Evolutionary conservation across 1,140 invertebrate genomes (phyloP).

Genomic region (Phymastichus coffea): DNA sequence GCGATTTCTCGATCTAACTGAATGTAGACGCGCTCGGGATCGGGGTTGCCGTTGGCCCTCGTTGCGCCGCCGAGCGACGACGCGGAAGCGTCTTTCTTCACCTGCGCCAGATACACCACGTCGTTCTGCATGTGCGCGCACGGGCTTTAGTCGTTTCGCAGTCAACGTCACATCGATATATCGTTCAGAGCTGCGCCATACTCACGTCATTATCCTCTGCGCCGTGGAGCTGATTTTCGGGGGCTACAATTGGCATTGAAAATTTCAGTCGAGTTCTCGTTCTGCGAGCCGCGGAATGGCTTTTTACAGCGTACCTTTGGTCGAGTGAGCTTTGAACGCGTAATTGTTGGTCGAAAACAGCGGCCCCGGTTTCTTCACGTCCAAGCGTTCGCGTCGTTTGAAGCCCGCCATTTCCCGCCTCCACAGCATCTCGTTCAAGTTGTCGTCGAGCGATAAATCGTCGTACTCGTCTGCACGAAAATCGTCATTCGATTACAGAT

Average conservation of each 20-base stretch:
- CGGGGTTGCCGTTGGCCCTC: constrained; percentile 62
- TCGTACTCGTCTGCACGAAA: constrained; percentile 23
- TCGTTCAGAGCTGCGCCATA: background rate
- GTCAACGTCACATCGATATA: background rate
- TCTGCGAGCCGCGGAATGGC: too few species aligned
- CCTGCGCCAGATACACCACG: constrained; percentile 32
- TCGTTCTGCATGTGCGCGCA: constrained; percentile 33
- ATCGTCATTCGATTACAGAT: too few species aligned
- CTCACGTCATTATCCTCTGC: constrained; percentile 4
- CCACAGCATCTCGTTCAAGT: constrained; percentile 42
- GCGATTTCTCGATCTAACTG: constrained; percentile 60
- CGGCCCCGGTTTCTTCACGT: constrained; percentile 94
- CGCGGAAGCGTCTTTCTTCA: constrained; percentile 53
- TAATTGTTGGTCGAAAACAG: constrained; percentile 66
- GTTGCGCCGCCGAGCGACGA: constrained; percentile 41
- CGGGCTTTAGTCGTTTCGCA: background rate
- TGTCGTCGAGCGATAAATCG: constrained; percentile 30
- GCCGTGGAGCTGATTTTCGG: background rate
- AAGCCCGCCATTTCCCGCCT: constrained; percentile 63
- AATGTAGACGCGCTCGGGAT: constrained; percentile 70
- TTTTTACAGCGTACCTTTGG: too few species aligned
- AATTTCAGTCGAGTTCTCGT: too few species aligned
- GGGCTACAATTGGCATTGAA: too few species aligned
- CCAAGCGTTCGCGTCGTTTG: constrained; percentile 80
- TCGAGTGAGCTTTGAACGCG: constrained; percentile 51